These are phyloP conservation scores for Notolabrus celidotus DNA, from an alignment of 2,797 vertebrate species.

Conservation along the genomic window DNA sequence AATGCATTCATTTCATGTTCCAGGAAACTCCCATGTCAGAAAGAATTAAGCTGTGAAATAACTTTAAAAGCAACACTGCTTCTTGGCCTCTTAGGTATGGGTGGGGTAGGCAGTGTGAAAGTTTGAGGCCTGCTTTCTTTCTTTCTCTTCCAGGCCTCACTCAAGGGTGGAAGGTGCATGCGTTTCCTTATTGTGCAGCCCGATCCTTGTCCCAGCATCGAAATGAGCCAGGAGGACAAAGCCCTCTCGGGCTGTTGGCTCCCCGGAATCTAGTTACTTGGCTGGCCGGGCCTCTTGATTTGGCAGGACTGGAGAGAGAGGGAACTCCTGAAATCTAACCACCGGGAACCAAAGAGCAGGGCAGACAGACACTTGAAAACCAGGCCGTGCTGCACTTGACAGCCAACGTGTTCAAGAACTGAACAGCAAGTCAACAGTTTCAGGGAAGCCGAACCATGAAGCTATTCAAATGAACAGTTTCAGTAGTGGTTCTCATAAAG, in stretches of 20 bases:
- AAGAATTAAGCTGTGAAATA: conserved; percentile 40
- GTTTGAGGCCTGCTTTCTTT: conserved; percentile 39
- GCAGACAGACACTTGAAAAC: conserved; percentile 34
- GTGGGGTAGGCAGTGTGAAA: conserved; percentile 54
- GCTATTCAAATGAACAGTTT: not conserved
- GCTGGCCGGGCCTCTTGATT: conserved; percentile 64
- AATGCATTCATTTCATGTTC: conserved; percentile 17
- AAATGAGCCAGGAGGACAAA: conserved; percentile 80
- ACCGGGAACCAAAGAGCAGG: conserved; percentile 39
- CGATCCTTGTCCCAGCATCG: conserved; percentile 71
- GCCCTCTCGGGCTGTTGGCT: conserved; percentile 77
- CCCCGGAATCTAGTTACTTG: conserved; percentile 77
- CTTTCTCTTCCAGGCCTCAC: conserved; percentile 44
- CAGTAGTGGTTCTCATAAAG: not conserved
- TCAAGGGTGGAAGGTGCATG: conserved; percentile 55
- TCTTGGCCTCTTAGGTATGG: conserved; percentile 53
- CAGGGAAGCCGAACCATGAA: not conserved
- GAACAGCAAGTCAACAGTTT: not conserved
- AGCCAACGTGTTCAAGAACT: conserved; percentile 12
- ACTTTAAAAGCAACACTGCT: conserved; percentile 39
- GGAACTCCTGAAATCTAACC: conserved; percentile 62
- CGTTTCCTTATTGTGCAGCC: conserved; percentile 52
- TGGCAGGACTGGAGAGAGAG: conserved; percentile 58
- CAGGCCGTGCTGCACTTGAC: conserved; percentile 27
- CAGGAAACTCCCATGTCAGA: conserved; percentile 43